Evolutionary conservation across 2,797 vertebrate species (phyloP).

Genomic region (Rhabdophis nuchalis): DNA sequence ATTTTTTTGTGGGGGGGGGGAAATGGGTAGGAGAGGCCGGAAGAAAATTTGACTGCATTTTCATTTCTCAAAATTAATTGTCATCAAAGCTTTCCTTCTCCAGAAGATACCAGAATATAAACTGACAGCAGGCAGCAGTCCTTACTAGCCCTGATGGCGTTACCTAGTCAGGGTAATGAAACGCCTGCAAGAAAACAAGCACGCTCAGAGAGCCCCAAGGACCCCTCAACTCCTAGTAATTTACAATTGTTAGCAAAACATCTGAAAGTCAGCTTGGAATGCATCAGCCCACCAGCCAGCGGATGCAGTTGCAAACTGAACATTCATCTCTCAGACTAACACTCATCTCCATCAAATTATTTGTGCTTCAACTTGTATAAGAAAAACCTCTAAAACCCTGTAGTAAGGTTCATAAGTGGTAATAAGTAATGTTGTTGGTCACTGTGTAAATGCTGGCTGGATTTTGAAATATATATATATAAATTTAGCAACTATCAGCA

Average conservation of each 20-base stretch:
- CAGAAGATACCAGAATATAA: too few relatives aligned
- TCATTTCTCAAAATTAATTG: not conserved
- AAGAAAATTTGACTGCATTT: not conserved
- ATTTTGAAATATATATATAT: too few relatives aligned
- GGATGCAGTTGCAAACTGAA: accelerated
- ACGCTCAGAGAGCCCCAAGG: too few relatives aligned
- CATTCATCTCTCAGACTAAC: not conserved
- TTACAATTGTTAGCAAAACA: conserved; percentile 9
- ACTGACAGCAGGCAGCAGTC: too few relatives aligned
- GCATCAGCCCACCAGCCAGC: not conserved
- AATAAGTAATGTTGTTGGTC: not conserved
- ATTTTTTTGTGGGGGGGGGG: not conserved
- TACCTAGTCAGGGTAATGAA: too few relatives aligned
- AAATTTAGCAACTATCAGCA: not conserved
- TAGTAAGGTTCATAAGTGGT: not conserved
- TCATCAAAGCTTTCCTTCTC: not conserved
- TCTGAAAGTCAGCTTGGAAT: too few relatives aligned
- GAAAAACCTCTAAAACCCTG: not conserved
- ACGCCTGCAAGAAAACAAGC: too few relatives aligned
- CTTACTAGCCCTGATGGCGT: too few relatives aligned
- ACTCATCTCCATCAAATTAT: not conserved
- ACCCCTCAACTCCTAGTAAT: not conserved
- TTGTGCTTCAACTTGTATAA: accelerated
- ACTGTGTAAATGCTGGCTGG: not conserved
- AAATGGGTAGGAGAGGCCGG: not conserved